Evolutionary conservation across 2,113 vertebrate genomes (phyloP), one percentile per base, ranked within the genome.

Genomic region (Scatophagus argus): DNA sequence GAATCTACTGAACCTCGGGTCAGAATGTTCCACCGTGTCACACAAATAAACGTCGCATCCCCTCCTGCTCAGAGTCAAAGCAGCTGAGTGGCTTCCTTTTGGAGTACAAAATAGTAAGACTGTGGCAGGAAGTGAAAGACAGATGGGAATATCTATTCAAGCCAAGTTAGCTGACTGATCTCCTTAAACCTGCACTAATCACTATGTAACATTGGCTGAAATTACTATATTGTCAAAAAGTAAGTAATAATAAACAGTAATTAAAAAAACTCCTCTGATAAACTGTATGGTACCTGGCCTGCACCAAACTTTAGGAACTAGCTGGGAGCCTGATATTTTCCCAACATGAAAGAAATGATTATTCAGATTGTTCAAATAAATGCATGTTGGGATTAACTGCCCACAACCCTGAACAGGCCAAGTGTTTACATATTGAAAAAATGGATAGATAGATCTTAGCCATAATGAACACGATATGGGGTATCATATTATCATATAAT

Each of bases 1-100:
- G 82, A 86, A 69, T 86, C 56, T 66, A 62, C 70, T 87, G 84
- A 91, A 91, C 86, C 74, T 51, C 55, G 58, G 92, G 92, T 92
- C 88, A 91, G 49, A 91, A 89, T 93, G 84, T 93, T 93, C 93
- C 93, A 88, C 75, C 2, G 52, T 73, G 62, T 81, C 86, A 85
- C 83, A 79, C 62, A 86, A 82, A 87, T 52, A 83, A 64, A 84
- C 41, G 63, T 73, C 63, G 84, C 49, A 2, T 65, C 71, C 68
- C 62, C 75, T 59, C 36, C 67, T 25, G 70, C 49, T 67, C 80
- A n/a, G n/a, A 74, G 66, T 38, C 54, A 36, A 27, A 81, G 31
- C 41, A 36, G 43, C 76, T 72, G 47, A 63, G 32, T 52, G 54
- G 54, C 64, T 84, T 69, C 39, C 64, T 72, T 66, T 51, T 14